These are phyloP conservation scores for Plecturocebus donacophilus DNA, from an alignment of 2,113 vertebrate genomes.

Conservation along the genomic window DNA sequence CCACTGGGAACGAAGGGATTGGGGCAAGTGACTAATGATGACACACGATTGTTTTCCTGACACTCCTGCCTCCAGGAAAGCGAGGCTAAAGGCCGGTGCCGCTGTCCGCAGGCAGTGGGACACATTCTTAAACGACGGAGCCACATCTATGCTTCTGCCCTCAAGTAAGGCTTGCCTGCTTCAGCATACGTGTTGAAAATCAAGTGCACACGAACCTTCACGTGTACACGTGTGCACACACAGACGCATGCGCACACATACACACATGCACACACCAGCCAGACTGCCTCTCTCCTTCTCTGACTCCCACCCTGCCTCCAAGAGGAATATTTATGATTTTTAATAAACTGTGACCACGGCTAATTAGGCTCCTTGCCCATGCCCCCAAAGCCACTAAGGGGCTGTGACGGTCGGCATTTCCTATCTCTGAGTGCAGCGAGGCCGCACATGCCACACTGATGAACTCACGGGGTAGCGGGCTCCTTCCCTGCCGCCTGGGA, in stretches of 20 bases:
- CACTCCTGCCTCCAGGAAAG: background rate
- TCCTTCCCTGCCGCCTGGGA: background rate
- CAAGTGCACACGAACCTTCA: background rate
- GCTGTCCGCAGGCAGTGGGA: background rate
- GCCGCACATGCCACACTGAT: conserved; percentile 43
- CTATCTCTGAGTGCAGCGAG: background rate
- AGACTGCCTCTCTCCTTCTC: conserved; percentile 67
- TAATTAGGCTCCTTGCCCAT: conserved; percentile 81
- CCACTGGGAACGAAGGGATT: no score
- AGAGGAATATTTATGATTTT: conserved; percentile 85
- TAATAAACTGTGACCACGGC: conserved; percentile 81
- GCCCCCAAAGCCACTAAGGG: conserved; percentile 69
- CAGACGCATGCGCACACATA: fast-evolving
- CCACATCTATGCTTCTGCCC: fast-evolving
- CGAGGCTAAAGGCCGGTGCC: background rate
- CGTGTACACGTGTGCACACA: background rate
- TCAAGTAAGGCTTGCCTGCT: background rate
- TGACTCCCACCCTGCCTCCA: conserved; percentile 43
- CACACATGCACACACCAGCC: background rate
- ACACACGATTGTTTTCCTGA: no score
- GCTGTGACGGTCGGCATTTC: conserved; percentile 37
- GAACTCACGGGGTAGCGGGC: fast-evolving
- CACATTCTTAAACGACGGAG: fast-evolving
- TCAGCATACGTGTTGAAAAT: background rate
- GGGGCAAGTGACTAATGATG: background rate